Base-by-base conservation (phyloP, 2,797 vertebrate genomes). In the Acrocephalus scirpaceus region DNA sequence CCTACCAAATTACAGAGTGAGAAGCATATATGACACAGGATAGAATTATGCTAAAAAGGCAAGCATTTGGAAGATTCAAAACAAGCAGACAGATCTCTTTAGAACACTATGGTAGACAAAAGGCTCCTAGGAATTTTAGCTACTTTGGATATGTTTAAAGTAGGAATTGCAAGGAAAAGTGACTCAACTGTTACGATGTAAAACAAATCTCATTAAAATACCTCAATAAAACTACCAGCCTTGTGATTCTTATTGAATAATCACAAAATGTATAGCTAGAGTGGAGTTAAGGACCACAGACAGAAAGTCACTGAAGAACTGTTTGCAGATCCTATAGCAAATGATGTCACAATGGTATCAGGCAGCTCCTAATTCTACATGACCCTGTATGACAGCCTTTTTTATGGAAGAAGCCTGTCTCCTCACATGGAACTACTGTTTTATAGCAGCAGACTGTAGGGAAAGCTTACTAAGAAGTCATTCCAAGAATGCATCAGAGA, bases 311-410 rank as follows among this genome's bases (percentile, higher is more conserved):
- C 0, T 48, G n/a, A 44, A 77, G 10, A 83, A 61, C 8, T 17
- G 11, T 4, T 67, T 26, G 79, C 27, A 75, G 15, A 93, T 50
- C 25, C 48, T 44, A 71, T 1, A 87, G 27, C 23, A 92, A 71
- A 32, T 13, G 0, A 92, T 15, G 7, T 6, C 60, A 69, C 60
- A 69, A 9, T 2, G 3, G 50, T 32, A 3, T 7, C 10, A 22
- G 76, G 9, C 18, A 86, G 36, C 21, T 78, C 36, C n/a, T 57
- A 40, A 16, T 53, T 86, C 56, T 25, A 48, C 56, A 45, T 0
- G 0, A 76, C 36, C 47, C 47, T 36, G 7, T 40, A n/a, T 22
- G 22, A 42, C 3, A 5, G 38, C 26, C 10, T 42, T 50, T 42
- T 48, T 30, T 25, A 54, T 5, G 10, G 15, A 81, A 64, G 38